A percentile compares a stretch with the other conserved stretches of the same genome.
These are phyloP conservation scores for Scaptomyza reducta DNA, from an alignment of 2,888 invertebrate species.

Conservation along the genomic window DNA sequence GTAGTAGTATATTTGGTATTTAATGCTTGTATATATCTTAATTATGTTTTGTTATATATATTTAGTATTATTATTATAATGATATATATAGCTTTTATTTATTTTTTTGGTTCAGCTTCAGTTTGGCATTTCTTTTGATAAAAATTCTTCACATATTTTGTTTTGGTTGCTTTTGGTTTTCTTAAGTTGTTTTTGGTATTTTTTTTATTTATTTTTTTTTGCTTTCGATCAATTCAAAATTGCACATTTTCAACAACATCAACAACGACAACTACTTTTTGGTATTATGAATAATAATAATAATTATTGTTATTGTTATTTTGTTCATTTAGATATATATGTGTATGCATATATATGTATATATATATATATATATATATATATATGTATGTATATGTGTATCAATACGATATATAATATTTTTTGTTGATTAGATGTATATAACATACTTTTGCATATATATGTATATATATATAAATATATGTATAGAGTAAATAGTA, in stretches of 20 bases:
- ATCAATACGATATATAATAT: constrained; percentile 15
- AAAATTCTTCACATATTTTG: constrained; percentile 54
- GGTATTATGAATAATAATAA: constrained; percentile 71
- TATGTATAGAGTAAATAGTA: constrained; percentile 43
- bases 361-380: constrained; percentile 8
- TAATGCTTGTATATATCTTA: constrained; percentile 49
- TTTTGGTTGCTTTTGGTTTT: constrained; percentile 37
- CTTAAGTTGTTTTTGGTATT: constrained; percentile 34
- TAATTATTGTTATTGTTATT: constrained; percentile 61
- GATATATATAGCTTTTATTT: constrained; percentile 21
- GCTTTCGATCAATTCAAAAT: constrained; percentile 78
- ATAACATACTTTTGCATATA: constrained; percentile 28
- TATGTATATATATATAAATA: constrained; percentile 36
- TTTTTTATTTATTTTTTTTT: constrained; percentile 49
- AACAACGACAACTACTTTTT: constrained; percentile 84
- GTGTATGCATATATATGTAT: constrained; percentile 23
- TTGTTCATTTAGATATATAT: constrained; percentile 56
- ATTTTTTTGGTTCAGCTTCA: constrained; percentile 57
- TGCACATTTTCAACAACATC: constrained; percentile 84
- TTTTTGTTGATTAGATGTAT: constrained; percentile 24
- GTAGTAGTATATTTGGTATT: constrained; percentile 44
- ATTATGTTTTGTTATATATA: constrained; percentile 29
- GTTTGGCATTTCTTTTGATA: constrained; percentile 62
- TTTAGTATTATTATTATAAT: constrained; percentile 8
- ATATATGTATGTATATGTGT: constrained; percentile 17